These are phyloP conservation scores for Corythornis cristatus DNA, from an alignment of 2,113 vertebrate genomes.

Conservation along the genomic window DNA sequence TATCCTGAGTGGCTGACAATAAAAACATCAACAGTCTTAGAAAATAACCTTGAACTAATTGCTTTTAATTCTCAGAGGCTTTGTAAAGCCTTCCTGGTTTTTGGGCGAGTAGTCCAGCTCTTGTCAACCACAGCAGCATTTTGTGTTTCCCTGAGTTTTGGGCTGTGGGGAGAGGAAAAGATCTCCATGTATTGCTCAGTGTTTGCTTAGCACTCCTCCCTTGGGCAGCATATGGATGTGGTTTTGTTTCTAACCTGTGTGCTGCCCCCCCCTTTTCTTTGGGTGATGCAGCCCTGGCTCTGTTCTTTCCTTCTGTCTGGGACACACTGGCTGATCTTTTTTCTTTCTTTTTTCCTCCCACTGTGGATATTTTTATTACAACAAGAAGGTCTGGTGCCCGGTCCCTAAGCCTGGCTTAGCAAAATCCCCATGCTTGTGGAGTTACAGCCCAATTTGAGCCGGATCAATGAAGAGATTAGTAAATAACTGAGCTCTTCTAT, in stretches of 20 bases:
- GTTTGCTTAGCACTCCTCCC: constrained; percentile 44
- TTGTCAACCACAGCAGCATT: neutral
- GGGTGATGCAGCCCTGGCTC: neutral
- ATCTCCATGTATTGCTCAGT: neutral
- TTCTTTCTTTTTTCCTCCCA: neutral
- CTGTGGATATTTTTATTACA: neutral
- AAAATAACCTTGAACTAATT: neutral
- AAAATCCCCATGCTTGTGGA: neutral
- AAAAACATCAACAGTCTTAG: neutral
- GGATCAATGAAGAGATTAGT: constrained; percentile 25
- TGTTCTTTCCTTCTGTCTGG: neutral
- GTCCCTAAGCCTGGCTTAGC: neutral
- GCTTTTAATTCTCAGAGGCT: neutral
- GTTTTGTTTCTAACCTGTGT: neutral
- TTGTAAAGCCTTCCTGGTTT: neutral
- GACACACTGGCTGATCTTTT: neutral
- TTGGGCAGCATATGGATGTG: constrained; percentile 54
- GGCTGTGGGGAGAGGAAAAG: neutral
- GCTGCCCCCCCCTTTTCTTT: neutral
- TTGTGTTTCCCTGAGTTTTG: neutral
- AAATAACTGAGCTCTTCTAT: constrained; percentile 24
- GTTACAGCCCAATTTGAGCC: neutral
- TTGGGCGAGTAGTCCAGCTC: neutral
- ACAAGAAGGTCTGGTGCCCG: neutral
- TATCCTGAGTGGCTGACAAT: neutral